Evolutionary conservation across 2,797 vertebrate genomes (phyloP).

Genomic region (Pteronotus mesoamericanus): DNA sequence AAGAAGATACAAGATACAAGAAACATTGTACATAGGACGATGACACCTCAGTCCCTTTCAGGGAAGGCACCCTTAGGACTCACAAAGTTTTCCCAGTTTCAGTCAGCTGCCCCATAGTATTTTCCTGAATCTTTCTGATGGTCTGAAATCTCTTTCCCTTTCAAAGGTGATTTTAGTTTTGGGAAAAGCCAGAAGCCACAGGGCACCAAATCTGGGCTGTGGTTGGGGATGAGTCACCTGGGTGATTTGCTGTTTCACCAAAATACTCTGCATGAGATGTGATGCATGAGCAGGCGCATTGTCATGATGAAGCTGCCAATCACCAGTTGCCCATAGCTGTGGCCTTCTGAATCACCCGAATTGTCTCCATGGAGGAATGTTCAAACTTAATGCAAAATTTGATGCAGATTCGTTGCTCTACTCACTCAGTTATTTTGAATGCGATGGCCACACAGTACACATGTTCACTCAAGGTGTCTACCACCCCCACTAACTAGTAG

Average conservation of each 20-base stretch:
- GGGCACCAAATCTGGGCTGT: background rate
- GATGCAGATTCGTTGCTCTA: background rate
- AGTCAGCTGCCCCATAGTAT: background rate
- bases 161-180: background rate
- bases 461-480: background rate
- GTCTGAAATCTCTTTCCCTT: no score
- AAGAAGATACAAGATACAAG: background rate
- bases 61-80: background rate
- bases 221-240: background rate
- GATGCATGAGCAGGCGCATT: background rate
- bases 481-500: background rate
- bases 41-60: background rate
- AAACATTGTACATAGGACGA: background rate
- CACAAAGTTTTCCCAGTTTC: background rate
- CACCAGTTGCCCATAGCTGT: background rate
- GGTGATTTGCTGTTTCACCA: background rate
- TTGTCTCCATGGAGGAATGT: background rate
- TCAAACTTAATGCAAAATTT: background rate
- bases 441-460: background rate
- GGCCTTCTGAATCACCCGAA: background rate
- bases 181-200: background rate
- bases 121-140: no score
- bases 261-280: background rate
- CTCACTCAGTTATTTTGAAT: background rate
- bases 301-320: background rate